Evolutionary conservation across 2,888 invertebrate species (phyloP), one percentile per base, ranked within the genome.

Genomic region (Steinernema scapterisci): DNA sequence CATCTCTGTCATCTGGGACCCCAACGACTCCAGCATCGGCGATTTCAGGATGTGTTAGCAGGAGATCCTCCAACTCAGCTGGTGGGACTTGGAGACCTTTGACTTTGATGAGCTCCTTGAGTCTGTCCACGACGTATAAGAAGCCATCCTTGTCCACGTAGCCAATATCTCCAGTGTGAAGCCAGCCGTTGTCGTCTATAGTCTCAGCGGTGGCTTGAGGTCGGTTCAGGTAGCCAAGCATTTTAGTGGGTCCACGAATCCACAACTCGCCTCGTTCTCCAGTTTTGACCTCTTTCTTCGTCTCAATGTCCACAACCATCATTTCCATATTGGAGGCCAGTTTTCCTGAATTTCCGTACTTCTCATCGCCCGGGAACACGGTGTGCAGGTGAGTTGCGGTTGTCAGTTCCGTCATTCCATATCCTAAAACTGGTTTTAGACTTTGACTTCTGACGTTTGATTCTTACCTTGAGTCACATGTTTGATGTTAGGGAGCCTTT

Each of bases 21-120:
- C 94, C 95, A 84, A 94, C 91, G 45, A 95, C 95, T 45, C 93
- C 94, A 23, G 91, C 92, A 86, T 95, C 94, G 74, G 91, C 91
- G 71, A 95, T 91, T 73, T 91, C 91, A 0, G 91, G 89, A 89
- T 93, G 92, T 46, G 91, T 91, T 72, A 94, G 89, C 48, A 95
- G 88, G 71, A 95, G 85, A 19, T 92, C 92, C 88, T 95, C 95
- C 48, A 95, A 88, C 89, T 95, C 95, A 0, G 94, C 94, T 1
- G 95, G 95, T 0, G 94, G 92, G 7, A 95, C 94, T 79, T 85
- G 85, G 3, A 82, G 76, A 52, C 85, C 86, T 56, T 83, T 84
- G 16, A 85, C 85, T 16, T 48, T 48, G 74, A 84, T 83, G 11
- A 86, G 76, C 73, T 86, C 86, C 52, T 86, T 86, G 19, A 83